Evolutionary conservation across 2,113 vertebrate genomes (phyloP), one percentile per base, ranked within the genome.

Genomic region (Nerophis lumbriciformis): DNA sequence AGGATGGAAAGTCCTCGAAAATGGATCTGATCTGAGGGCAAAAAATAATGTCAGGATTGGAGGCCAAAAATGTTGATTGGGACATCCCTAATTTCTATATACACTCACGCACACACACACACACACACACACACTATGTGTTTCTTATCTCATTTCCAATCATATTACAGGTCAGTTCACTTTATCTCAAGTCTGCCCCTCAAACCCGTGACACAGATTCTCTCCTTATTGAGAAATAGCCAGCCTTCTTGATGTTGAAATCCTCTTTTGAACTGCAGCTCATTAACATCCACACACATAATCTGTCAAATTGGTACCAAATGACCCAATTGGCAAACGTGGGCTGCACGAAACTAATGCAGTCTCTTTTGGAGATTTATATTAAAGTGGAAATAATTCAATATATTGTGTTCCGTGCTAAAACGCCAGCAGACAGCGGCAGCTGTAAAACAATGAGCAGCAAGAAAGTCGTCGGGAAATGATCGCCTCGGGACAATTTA

Each of bases 241-340:
- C 73, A 66, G 64, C 70, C 79, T 83, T 78, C 85, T 86, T 65
- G 42, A 61, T 75, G 70, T 80, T 79, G 68, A 75, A 88, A 86
- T 88, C 86, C 85, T 84, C 83, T 86, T 84, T 78, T 56, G 59
- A 80, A 75, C 73, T 77, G 83, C 87, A 86, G 83, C 85, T 88
- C 78, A 83, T 90, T 85, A 91, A 84, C 81, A 85, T 72, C 84
- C 85, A 83, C 83, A 84, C 77, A 72, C 76, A 80, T 89, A 89
- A 89, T 87, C 87, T 77, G 73, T 71, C 56, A 83, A 85, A 85
- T 85, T 85, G 83, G 72, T 75, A 75, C 70, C 67, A 65, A 82
- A 79, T 11, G 44, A 66, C 79, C 72, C 50, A 71, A 37, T 73
- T 74, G 73, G 65, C 52, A 70, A 69, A 72, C 80, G 71, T 78